phyloP scores from a whole-genome alignment of 2,888 invertebrate species.

The Terebella lapidaria region DNA sequence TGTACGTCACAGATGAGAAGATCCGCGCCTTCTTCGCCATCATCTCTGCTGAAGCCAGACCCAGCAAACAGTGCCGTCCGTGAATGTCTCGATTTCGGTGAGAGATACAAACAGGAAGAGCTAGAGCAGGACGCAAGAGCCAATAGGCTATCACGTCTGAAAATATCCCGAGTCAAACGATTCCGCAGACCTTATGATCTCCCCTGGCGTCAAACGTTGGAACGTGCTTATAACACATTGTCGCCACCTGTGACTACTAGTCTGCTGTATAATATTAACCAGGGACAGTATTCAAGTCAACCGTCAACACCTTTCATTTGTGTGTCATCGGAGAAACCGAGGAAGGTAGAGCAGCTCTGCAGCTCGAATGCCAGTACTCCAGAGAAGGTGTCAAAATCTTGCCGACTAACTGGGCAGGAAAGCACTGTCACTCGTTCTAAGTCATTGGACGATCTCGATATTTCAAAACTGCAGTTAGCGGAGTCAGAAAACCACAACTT shows the following conservation, averaged over 20 bases:
- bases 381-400: constrained; percentile 4
- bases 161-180: constrained; percentile 24
- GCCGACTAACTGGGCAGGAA: neutral
- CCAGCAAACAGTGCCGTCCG: neutral
- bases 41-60: neutral
- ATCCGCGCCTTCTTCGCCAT: neutral
- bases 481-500: constrained; percentile 23
- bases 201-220: constrained; percentile 29
- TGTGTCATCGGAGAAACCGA: neutral
- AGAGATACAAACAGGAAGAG: constrained; percentile 11
- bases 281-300: neutral
- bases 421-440: constrained; percentile 34
- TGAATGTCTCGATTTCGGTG: constrained; percentile 11
- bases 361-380: constrained; percentile 16
- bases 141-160: constrained; percentile 24
- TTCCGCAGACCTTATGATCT: constrained; percentile 40
- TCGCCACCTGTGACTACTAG: neutral
- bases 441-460: constrained; percentile 42
- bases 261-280: no score
- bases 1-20: neutral
- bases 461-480: constrained; percentile 30
- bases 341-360: constrained; percentile 1
- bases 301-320: neutral
- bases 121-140: constrained; percentile 11
- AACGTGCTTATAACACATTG: neutral